Evolutionary conservation across 2,888 invertebrate genomes (phyloP).

Genomic region (Amiota minor): DNA sequence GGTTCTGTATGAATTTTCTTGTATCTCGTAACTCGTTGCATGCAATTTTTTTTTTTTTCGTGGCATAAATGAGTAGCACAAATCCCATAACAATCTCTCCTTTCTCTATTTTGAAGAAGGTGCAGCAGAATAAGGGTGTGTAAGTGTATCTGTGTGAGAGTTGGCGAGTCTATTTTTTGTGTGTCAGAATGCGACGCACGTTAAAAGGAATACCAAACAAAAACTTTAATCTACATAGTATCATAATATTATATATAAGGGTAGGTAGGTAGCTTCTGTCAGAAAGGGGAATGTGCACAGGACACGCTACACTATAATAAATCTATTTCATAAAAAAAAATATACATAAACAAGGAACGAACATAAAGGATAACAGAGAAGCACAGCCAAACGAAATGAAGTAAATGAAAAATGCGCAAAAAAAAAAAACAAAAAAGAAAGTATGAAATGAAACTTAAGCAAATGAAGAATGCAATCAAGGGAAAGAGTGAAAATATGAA

Average conservation of each 20-base stretch:
- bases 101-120: no score
- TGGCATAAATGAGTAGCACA: no score
- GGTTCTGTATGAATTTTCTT: no score
- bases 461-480: neutral
- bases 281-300: neutral
- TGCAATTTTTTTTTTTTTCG: no score
- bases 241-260: neutral
- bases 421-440: neutral
- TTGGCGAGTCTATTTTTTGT: no score
- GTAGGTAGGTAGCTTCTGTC: neutral
- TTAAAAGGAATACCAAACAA: conserved; percentile 3
- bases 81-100: no score
- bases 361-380: neutral
- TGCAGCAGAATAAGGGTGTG: no score
- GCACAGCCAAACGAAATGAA: neutral
- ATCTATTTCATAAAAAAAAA: conserved; percentile 19
- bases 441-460: neutral
- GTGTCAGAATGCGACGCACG: neutral
- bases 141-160: no score
- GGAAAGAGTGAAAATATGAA: neutral
- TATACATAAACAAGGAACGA: neutral
- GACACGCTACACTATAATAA: conserved; percentile 19
- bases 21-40: no score
- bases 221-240: conserved; percentile 10
- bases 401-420: no score